Conservation (phyloP, 2,113 vertebrate genomes). For the Pyxicephalus adspersus region DNA sequence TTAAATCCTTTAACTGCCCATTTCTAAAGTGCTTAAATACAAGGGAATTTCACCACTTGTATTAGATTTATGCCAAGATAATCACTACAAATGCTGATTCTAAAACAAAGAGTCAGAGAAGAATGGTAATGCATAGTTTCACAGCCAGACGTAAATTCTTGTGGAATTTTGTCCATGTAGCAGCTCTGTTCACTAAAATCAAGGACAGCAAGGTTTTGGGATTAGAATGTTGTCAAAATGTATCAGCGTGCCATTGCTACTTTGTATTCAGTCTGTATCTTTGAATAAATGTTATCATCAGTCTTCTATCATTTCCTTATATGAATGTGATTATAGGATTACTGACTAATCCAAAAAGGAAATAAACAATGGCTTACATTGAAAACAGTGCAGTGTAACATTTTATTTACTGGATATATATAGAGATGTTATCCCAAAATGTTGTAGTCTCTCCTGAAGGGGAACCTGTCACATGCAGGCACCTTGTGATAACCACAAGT, state of each 20-base stretch:
- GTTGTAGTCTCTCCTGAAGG: too few species aligned
- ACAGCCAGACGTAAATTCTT: not conserved
- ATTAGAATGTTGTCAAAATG: not conserved
- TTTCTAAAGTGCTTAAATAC: not conserved
- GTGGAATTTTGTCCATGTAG: slow-evolving; percentile 32
- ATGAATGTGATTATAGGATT: slow-evolving; percentile 12
- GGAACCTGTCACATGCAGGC: too few species aligned
- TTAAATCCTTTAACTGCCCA: too few species aligned
- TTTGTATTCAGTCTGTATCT: not conserved
- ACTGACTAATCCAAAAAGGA: slow-evolving; percentile 25
- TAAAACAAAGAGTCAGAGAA: not conserved
- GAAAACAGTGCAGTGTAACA: slow-evolving; percentile 14
- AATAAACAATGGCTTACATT: not conserved
- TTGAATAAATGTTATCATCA: slow-evolving; percentile 22
- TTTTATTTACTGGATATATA: slow-evolving; percentile 1
- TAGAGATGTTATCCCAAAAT: not conserved
- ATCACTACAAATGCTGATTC: not conserved
- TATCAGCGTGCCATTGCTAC: not conserved
- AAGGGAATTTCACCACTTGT: not conserved
- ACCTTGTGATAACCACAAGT: too few species aligned
- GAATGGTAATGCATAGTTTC: slow-evolving; percentile 5
- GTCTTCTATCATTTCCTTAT: not conserved
- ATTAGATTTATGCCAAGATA: not conserved
- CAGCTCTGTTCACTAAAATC: not conserved
- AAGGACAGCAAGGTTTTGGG: slow-evolving; percentile 9